phyloP scores from a whole-genome alignment of 1,140 invertebrate genomes.

The Pseudachorutes palmiensis region DNA sequence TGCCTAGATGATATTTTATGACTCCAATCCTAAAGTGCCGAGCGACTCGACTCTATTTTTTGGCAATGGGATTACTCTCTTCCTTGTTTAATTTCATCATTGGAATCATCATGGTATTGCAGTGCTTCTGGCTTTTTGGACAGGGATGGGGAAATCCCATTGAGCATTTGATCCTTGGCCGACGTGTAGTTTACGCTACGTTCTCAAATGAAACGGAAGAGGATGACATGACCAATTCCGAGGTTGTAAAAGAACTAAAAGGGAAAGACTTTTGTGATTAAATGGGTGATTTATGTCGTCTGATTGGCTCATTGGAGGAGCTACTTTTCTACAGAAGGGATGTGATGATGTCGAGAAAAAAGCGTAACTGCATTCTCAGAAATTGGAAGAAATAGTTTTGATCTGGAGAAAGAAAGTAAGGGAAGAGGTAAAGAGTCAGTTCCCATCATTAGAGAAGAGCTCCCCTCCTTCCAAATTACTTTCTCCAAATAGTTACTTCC shows the following conservation, averaged over 20 bases:
- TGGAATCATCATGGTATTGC: not conserved
- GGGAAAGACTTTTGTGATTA: constrained; percentile 34
- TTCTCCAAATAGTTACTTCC: not conserved
- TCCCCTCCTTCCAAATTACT: constrained; percentile 8
- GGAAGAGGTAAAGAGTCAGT: not conserved
- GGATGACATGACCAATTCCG: constrained; percentile 28
- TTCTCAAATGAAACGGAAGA: constrained; percentile 8
- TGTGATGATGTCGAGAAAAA: too few relatives aligned
- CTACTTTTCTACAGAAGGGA: too few relatives aligned
- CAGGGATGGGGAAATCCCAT: too few relatives aligned
- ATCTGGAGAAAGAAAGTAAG: not conserved
- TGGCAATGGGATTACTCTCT: not conserved
- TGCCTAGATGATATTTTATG: constrained; percentile 2
- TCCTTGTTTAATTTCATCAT: not conserved
- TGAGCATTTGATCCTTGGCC: too few relatives aligned
- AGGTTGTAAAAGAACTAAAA: not conserved
- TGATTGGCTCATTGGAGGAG: constrained; percentile 33
- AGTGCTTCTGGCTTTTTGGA: too few relatives aligned
- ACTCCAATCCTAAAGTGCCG: not conserved
- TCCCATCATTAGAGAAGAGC: constrained; percentile 5
- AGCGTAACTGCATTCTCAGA: not conserved
- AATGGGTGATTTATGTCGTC: constrained; percentile 37
- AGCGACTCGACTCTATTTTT: not conserved
- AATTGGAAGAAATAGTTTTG: constrained; percentile 4
- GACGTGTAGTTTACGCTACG: not conserved